A percentile compares a stretch with the other conserved stretches of the same genome.
phyloP scores from a whole-genome alignment of 2,113 vertebrate genomes.

The Hydrolagus affinis region DNA sequence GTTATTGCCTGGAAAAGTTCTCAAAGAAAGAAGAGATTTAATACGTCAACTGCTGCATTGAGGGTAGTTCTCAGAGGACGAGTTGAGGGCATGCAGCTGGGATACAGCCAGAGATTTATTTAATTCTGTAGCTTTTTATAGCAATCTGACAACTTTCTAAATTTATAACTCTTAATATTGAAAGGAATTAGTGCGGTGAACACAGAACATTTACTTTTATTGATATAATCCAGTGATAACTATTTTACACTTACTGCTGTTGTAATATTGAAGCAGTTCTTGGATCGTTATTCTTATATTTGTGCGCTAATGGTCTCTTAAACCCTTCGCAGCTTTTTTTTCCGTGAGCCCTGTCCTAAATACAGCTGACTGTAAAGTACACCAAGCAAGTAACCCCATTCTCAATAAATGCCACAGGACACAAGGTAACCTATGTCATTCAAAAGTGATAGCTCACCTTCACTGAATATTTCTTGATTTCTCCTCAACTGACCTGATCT shows the following conservation, averaged over 20 bases:
- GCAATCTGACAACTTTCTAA: not conserved
- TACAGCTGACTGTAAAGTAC: conserved; percentile 11
- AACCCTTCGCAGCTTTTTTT: conserved; percentile 17
- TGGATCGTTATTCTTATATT: conserved; percentile 28
- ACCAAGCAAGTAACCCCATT: not conserved
- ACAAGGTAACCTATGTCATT: not conserved
- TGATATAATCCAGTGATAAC: conserved; percentile 26
- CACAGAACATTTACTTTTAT: conserved; percentile 32
- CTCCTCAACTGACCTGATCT: too few relatives aligned
- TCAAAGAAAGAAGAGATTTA: not conserved
- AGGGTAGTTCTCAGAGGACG: not conserved
- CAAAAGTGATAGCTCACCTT: not conserved
- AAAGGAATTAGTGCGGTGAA: not conserved
- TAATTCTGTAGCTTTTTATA: not conserved
- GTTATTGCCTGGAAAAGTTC: not conserved
- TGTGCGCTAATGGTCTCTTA: conserved; percentile 4
- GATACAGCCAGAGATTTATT: not conserved
- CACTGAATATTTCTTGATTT: too few relatives aligned
- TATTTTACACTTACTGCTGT: conserved; percentile 13
- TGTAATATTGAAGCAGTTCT: conserved; percentile 17
- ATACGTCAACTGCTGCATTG: not conserved
- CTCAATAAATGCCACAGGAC: not conserved
- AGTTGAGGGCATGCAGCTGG: not conserved
- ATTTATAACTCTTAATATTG: conserved; percentile 20
- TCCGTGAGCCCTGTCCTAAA: conserved; percentile 10